A percentile compares a stretch with the other conserved stretches of the same genome.
These are phyloP conservation scores for Limosa lapponica DNA, from an alignment of 2,797 vertebrate genomes.

Conservation along the genomic window DNA sequence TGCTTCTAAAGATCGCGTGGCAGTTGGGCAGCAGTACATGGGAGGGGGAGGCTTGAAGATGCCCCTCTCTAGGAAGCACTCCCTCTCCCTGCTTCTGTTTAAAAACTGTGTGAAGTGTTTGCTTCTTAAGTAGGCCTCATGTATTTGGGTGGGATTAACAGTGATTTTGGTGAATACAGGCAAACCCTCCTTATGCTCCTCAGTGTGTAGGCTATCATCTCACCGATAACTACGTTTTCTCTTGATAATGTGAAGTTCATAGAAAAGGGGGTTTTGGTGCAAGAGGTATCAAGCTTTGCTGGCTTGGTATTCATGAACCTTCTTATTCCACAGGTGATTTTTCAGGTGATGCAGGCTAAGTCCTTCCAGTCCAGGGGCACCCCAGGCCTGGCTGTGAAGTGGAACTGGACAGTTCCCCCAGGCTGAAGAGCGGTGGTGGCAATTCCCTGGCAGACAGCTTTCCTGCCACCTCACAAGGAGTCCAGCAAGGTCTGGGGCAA, in stretches of 20 bases:
- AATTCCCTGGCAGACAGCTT: background rate
- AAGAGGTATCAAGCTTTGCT: background rate
- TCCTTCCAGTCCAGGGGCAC: too few relatives aligned
- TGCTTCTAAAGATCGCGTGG: background rate
- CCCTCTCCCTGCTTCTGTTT: background rate
- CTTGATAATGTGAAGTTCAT: background rate
- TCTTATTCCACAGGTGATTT: background rate
- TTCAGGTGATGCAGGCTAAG: background rate
- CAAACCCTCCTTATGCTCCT: background rate
- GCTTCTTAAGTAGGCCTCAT: background rate
- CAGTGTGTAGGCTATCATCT: background rate
- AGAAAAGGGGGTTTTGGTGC: background rate
- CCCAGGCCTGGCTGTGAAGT: background rate
- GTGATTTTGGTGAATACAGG: background rate
- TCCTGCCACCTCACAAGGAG: fast-evolving
- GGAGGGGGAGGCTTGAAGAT: background rate
- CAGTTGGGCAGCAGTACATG: background rate
- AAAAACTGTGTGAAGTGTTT: background rate
- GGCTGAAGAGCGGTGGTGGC: fast-evolving
- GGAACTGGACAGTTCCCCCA: background rate
- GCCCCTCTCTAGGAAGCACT: background rate
- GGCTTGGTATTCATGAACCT: background rate
- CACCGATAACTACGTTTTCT: background rate
- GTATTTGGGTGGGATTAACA: background rate
- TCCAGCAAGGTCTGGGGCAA: background rate